Evolutionary conservation across 2,113 vertebrate genomes (phyloP), one percentile per base, ranked within the genome.

Genomic region (Chinchilla lanigera): DNA sequence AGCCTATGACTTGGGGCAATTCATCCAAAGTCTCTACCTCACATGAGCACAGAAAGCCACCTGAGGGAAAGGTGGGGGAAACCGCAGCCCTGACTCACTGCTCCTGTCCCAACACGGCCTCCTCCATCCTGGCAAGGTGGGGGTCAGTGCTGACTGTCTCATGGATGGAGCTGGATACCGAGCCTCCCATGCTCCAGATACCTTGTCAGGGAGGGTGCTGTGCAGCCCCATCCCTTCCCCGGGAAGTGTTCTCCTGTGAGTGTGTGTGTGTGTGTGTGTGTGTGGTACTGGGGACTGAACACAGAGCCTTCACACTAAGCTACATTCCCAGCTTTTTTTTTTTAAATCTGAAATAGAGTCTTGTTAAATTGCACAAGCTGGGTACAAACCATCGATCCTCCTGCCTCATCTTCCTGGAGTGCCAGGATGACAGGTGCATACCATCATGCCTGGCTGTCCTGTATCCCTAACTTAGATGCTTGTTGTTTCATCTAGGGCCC

Each of bases 1-100:
- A 33, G 30, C 20, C 1, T 0, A 0, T 9, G 65, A 44, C 16
- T 28, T 28, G 41, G 14, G 44, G 61, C 16, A 19, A 5, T 2
- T 28, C n/a, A 38, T 30, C 24, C n/a, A 28, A 0, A 56, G 33
- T 81, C 69, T 81, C 69, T 0, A 6, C 19, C 16, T 78, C n/a
- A 5, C 26, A 2, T 1, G n/a, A 71, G n/a, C n/a, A 38, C 19
- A 11, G 38, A 71, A 38, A 20, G n/a, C n/a, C 69, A 38, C 4
- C 7, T 71, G 69, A 50, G 47, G 47, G 47, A 50, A 50, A 50
- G 9, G 47, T 9, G 9, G 47, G n/a, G 69, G 69, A 4, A 38
- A n/a, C n/a, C 22, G n/a, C n/a, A 20, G 69, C n/a, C n/a, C 67
- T 20, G n/a, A 20, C n/a, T 67, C 30, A n/a, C 69, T 20, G n/a